phyloP scores from a whole-genome alignment of 2,888 invertebrate genomes.

The Synanthedon tipuliformis region DNA sequence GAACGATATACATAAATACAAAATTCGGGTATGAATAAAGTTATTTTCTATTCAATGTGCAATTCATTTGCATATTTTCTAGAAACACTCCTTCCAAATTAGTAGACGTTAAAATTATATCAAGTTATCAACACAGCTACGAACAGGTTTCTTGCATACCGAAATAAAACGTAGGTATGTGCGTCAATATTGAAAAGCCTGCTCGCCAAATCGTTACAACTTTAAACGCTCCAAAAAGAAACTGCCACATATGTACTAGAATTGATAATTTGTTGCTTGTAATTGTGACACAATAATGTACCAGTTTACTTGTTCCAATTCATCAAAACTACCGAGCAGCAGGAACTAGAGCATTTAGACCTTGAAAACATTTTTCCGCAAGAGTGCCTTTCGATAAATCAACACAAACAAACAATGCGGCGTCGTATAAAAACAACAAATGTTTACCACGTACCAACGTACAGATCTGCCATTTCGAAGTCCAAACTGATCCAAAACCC shows the following conservation, averaged over 20 bases:
- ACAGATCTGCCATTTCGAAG: constrained; percentile 60
- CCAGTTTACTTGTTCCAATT: neutral
- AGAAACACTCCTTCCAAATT: neutral
- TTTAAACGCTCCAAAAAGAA: neutral
- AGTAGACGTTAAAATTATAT: neutral
- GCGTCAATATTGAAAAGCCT: constrained; percentile 8
- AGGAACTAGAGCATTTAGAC: constrained; percentile 37
- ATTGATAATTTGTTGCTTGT: neutral
- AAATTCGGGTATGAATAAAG: too few relatives aligned
- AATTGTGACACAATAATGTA: neutral
- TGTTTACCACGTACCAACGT: constrained; percentile 51
- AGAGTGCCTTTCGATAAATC: constrained; percentile 26
- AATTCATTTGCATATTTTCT: too few relatives aligned
- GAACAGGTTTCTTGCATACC: constrained; percentile 43
- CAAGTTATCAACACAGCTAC: constrained; percentile 9
- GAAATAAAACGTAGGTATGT: constrained; percentile 24
- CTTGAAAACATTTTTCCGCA: constrained; percentile 37
- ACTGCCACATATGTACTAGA: neutral
- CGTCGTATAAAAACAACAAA: constrained; percentile 12
- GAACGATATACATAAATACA: too few relatives aligned
- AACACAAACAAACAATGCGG: constrained; percentile 34
- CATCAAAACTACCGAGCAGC: neutral
- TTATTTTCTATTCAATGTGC: too few relatives aligned
- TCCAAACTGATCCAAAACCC: constrained; percentile 25
- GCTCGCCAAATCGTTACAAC: neutral